Evolutionary conservation across 2,888 invertebrate species (phyloP), one percentile per base, ranked within the genome.

Genomic region (Emesis furor): DNA sequence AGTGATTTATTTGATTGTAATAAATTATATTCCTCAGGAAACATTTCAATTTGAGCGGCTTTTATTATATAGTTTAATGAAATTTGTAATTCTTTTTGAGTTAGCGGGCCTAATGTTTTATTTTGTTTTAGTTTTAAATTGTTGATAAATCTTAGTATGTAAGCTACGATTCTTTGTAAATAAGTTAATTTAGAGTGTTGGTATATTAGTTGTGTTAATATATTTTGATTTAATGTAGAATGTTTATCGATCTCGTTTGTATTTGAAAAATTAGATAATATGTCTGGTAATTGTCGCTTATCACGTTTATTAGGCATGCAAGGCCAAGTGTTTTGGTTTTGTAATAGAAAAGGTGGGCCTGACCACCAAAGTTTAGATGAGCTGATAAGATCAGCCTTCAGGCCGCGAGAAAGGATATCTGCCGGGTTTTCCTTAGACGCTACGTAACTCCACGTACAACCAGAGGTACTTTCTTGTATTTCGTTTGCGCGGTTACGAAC

Each of bases 71-170:
- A 30, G 17, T 30, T 62, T 30, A 24, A 30, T 30, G 30, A n/a
- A 62, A 8, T 17, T 68, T 32, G 30, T n/a, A 68, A 17, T 37
- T 69, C 68, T 69, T 14, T 5, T 12, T n/a, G 14, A 24, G 81
- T 46, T 8, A 80, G 67, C 10, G 6, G n/a, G 73, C 81, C 51
- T 17, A 12, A 76, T 46, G 46, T 10, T 42, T 46, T 42, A 62
- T 76, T 77, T 10, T 72, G 76, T 35, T 67, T 78, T 75, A 73
- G 76, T 77, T 78, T 79, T 30, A 46, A 79, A 59, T 78, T 76
- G 24, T 76, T 39, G 24, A 83, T 72, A 68, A 82, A 82, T 75
- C 82, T 76, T 30, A 67, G 12, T 62, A 78, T 42, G 30, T 79
- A 81, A 17, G 76, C 75, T 14, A 72, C 35, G 24, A 76, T 78